Evolutionary conservation across 1,140 invertebrate genomes (phyloP).

Genomic region (Ips typographus): DNA sequence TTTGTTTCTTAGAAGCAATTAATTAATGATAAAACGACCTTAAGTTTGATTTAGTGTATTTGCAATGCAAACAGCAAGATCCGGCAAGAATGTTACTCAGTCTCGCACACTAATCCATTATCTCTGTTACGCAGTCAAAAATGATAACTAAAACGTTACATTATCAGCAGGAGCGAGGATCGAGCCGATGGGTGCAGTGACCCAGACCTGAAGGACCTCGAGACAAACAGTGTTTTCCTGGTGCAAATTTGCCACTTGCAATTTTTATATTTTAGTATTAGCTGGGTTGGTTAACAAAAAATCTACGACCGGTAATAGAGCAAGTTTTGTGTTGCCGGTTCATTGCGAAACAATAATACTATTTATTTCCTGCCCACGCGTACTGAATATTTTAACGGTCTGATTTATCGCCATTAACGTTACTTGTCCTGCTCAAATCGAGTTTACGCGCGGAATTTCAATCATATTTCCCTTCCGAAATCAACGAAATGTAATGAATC

Average conservation of each 20-base stretch:
- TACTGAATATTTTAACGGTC: constrained; percentile 29
- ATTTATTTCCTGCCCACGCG: constrained; percentile 33
- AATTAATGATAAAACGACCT: no score
- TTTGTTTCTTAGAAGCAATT: no score
- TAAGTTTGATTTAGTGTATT: no score
- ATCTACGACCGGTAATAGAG: constrained; percentile 9
- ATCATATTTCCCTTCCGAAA: background rate
- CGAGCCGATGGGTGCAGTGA: background rate
- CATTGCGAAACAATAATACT: constrained; percentile 31
- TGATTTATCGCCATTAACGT: constrained; percentile 32
- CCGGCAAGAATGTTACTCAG: no score
- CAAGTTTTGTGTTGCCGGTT: constrained; percentile 15
- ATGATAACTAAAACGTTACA: constrained; percentile 19
- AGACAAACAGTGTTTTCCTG: background rate
- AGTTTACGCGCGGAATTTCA: constrained; percentile 4
- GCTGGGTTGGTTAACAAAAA: background rate
- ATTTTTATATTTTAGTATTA: no score
- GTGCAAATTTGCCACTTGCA: background rate
- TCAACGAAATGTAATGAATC: background rate
- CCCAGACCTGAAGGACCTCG: background rate
- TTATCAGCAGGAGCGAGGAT: constrained; percentile 10
- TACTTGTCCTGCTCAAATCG: constrained; percentile 15
- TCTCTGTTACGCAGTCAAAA: background rate
- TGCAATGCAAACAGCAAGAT: no score
- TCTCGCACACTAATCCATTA: no score